Evolutionary conservation across 2,113 vertebrate genomes (phyloP).

Genomic region (Verasper variegatus): DNA sequence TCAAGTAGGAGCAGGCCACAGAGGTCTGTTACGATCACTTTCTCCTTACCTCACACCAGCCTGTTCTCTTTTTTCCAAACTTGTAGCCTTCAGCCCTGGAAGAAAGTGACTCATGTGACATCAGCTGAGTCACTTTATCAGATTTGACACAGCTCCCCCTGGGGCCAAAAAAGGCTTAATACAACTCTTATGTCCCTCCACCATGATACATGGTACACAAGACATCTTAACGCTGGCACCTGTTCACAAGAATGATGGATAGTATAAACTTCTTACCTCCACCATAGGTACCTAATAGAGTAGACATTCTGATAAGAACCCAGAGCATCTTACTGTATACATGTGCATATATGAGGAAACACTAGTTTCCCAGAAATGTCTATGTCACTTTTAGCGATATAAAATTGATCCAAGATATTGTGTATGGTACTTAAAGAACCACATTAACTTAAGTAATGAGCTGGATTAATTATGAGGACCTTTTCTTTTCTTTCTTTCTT

Average conservation of each 20-base stretch:
- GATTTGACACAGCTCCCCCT: slow-evolving; percentile 1
- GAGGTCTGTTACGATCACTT: neutral
- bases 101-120: neutral
- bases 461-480: neutral
- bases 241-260: too few species aligned
- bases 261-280: too few species aligned
- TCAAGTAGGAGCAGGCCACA: neutral
- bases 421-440: neutral
- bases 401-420: neutral
- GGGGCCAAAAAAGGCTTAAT: neutral
- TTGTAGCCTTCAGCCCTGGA: neutral
- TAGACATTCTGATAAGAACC: too few species aligned
- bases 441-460: neutral
- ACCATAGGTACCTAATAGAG: too few species aligned
- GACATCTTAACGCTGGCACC: neutral
- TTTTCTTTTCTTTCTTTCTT: too few species aligned
- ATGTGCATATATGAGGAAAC: too few species aligned
- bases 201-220: neutral
- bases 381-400: neutral
- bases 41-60: neutral
- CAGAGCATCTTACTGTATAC: too few species aligned
- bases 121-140: neutral
- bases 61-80: too few species aligned
- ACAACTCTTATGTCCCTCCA: neutral
- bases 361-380: too few species aligned